Base-by-base conservation (phyloP, 2,113 vertebrate species). In the Sapayoa aenigma region DNA sequence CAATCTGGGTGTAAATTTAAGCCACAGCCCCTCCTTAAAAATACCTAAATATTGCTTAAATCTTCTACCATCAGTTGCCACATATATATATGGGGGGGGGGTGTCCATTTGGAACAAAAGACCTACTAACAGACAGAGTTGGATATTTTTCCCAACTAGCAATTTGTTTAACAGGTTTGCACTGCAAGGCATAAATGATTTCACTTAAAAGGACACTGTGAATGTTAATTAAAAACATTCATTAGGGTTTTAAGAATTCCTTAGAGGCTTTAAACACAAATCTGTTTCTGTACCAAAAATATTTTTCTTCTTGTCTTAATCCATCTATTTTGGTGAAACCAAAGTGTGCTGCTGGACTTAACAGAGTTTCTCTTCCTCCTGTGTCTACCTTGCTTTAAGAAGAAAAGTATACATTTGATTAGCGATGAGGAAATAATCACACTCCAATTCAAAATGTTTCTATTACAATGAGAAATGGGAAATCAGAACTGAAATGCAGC, bases 181-280 rank as follows among this genome's bases (percentile, higher is more conserved):
- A 86, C 68, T 71, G 72, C 55, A 93, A 71, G 33, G 93, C 44
- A 3, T 18, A 88, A 95, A 90, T 78, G 3, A 84, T 92, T 96
- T 96, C 87, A 92, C 72, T 93, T 90, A 80, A 90, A 95, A 95
- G 68, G 85, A 93, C 90, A 80, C 56, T 72, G 72, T 80, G 68
- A 92, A 72, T 88, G 79, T 94, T 95, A 96, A 96, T 97, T 96
- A 92, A 96, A 95, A 93, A 93, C 85, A 94, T 93, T 95, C 78
- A 84, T 95, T 97, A 84, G 55, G 20, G 33, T 90, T 92, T 93
- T 94, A 92, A 92, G 93, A 96, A 96, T 92, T 92, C 85, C 94
- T 93, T 80, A 88, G 85, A 88, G 93, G 90, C 65, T 94, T 95
- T 87, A 84, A 93, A 73, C 50, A 71, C 67, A 74, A 90, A 86